A percentile compares a stretch with the other conserved stretches of the same genome.
Evolutionary conservation across 2,113 vertebrate genomes (phyloP).

Genomic region (Cercopithecus mona): DNA sequence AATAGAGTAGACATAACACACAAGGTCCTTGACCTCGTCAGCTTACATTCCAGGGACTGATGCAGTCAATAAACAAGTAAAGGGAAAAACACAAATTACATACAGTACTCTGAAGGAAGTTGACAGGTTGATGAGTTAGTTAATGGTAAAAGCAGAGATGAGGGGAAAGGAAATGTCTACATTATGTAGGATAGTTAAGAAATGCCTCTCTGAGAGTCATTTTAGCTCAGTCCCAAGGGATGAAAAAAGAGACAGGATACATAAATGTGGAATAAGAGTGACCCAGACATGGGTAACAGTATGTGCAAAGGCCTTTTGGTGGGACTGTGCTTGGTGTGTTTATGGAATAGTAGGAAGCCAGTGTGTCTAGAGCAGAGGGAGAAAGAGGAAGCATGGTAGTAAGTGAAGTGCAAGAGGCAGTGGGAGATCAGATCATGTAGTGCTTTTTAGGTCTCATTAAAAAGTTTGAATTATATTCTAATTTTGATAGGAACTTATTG

Average conservation of each 20-base stretch:
- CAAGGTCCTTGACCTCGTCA: not conserved
- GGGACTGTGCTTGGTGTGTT: not conserved
- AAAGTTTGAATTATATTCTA: not conserved
- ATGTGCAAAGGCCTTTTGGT: not conserved
- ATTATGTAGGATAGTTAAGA: not conserved
- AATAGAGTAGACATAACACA: not conserved
- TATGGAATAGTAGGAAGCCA: not conserved
- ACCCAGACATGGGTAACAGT: not conserved
- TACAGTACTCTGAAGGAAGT: not conserved
- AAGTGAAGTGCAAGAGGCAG: not conserved
- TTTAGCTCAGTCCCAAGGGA: not conserved
- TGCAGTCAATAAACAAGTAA: constrained; percentile 19
- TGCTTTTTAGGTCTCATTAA: not conserved
- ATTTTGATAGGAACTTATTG: not conserved
- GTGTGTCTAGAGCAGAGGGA: not conserved
- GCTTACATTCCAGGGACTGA: not conserved
- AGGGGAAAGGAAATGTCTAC: not conserved
- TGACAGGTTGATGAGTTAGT: not conserved
- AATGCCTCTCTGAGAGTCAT: not conserved
- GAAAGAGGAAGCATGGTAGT: not conserved
- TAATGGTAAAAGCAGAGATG: not conserved
- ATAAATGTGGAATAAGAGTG: not conserved
- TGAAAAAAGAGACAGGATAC: not conserved
- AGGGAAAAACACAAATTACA: constrained; percentile 2
- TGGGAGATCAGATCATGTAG: not conserved